Evolutionary conservation across 64 coral and sea anemone genomes (phyloP).

Genomic region (Catalaphyllia jardinei): DNA sequence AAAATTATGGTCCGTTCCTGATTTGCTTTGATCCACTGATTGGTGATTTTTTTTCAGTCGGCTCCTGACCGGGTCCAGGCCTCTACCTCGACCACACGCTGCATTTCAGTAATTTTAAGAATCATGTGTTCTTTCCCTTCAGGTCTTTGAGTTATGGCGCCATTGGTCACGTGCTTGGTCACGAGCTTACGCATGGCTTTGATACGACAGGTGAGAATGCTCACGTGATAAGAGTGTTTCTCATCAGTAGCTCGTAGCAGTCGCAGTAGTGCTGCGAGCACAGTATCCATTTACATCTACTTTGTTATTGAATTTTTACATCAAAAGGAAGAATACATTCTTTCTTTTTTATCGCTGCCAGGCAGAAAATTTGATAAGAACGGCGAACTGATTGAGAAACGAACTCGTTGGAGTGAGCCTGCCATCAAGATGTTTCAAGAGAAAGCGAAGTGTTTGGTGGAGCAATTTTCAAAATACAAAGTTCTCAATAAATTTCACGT

Average conservation of each 20-base stretch:
- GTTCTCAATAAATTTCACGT: slow-evolving; percentile 95
- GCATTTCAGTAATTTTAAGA: too few relatives aligned
- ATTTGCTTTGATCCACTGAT: too few relatives aligned
- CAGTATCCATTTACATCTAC: neutral
- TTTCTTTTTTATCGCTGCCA: neutral
- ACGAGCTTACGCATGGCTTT: slow-evolving; percentile 97
- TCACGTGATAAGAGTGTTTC: neutral
- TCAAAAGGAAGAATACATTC: neutral
- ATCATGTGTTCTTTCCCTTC: neutral
- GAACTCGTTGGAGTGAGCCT: slow-evolving; percentile 73
- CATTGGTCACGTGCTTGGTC: slow-evolving; percentile 97
- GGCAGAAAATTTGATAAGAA: slow-evolving; percentile 94
- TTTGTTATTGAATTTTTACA: neutral
- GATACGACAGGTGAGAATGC: slow-evolving; percentile 85
- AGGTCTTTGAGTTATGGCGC: slow-evolving; percentile 98
- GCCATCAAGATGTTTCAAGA: slow-evolving; percentile 84
- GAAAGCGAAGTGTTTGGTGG: slow-evolving; percentile 85
- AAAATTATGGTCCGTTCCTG: too few relatives aligned
- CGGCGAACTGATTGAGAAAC: slow-evolving; percentile 82
- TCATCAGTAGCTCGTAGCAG: neutral
- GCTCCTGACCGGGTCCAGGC: too few relatives aligned
- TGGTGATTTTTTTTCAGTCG: too few relatives aligned
- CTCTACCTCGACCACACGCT: too few relatives aligned
- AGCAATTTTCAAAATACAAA: slow-evolving; percentile 93
- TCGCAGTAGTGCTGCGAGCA: neutral